A percentile compares a stretch with the other conserved stretches of the same genome.
These are phyloP conservation scores for Tanypteryx hageni DNA, from an alignment of 2,888 invertebrate genomes.

Conservation along the genomic window DNA sequence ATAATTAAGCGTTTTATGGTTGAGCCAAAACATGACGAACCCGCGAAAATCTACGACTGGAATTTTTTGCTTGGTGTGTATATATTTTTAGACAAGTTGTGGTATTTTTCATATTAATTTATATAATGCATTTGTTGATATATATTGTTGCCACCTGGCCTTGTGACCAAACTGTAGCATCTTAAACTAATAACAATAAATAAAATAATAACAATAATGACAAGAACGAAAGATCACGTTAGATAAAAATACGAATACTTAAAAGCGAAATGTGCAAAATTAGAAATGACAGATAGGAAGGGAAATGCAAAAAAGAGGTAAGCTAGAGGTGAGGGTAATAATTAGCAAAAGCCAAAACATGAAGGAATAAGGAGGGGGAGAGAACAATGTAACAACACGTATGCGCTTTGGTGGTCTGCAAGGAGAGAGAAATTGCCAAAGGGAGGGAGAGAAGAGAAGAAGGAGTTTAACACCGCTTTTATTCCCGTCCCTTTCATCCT, in stretches of 20 bases:
- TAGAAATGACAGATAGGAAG: background rate
- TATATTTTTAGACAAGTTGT: too few species aligned
- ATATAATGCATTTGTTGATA: too few species aligned
- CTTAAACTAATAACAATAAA: too few species aligned
- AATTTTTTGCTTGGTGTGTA: too few species aligned
- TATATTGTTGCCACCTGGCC: too few species aligned
- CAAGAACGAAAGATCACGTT: background rate
- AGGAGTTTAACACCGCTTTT: background rate
- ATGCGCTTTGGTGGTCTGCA: slow-evolving; percentile 13
- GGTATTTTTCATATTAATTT: too few species aligned
- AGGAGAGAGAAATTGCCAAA: background rate
- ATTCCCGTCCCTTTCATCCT: too few species aligned
- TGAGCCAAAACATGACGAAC: too few species aligned
- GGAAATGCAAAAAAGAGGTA: background rate
- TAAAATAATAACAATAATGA: background rate
- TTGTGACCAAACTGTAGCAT: too few species aligned
- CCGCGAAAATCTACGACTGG: too few species aligned
- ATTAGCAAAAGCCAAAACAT: background rate
- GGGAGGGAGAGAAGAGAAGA: background rate
- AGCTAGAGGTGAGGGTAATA: slow-evolving; percentile 13
- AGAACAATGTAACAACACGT: background rate
- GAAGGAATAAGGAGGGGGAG: background rate
- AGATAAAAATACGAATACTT: background rate
- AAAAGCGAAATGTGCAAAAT: background rate
- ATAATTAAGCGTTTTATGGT: too few species aligned